phyloP scores from a whole-genome alignment of 2,113 vertebrate genomes.

The Macquaria australasica region DNA sequence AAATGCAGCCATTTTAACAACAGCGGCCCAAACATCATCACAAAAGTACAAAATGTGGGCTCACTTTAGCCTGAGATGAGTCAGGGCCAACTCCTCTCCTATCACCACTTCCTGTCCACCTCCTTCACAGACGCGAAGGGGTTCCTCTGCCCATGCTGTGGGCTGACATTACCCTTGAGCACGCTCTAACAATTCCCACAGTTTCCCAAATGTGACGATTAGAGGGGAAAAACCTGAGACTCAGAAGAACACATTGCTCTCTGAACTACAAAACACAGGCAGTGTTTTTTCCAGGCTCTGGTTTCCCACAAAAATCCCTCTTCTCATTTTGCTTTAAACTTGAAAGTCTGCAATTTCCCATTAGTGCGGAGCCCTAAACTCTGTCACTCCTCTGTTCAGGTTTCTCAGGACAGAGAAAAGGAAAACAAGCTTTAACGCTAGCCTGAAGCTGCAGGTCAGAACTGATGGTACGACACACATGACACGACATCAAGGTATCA shows the following conservation, averaged over 20 bases:
- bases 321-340: constrained; percentile 1
- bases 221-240: constrained; percentile 33
- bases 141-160: background rate
- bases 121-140: constrained; percentile 6
- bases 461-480: background rate
- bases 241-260: constrained; percentile 14
- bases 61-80: background rate
- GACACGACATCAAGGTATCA: background rate
- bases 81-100: constrained; percentile 15
- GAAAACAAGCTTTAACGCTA: constrained; percentile 1
- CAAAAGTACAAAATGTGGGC: constrained; percentile 30
- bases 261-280: background rate
- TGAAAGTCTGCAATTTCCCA: background rate
- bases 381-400: background rate
- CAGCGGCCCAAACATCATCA: constrained; percentile 20
- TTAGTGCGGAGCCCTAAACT: background rate
- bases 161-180: background rate
- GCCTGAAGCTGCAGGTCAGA: constrained; percentile 22
- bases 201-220: constrained; percentile 8
- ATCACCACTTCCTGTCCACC: constrained; percentile 40
- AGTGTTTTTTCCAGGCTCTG: constrained; percentile 11
- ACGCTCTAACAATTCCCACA: constrained; percentile 10
- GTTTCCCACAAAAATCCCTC: background rate
- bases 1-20: constrained; percentile 26
- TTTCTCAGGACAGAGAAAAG: constrained; percentile 1